Base-by-base conservation (phyloP, 1,140 invertebrate genomes). In the Ruditapes philippinarum region DNA sequence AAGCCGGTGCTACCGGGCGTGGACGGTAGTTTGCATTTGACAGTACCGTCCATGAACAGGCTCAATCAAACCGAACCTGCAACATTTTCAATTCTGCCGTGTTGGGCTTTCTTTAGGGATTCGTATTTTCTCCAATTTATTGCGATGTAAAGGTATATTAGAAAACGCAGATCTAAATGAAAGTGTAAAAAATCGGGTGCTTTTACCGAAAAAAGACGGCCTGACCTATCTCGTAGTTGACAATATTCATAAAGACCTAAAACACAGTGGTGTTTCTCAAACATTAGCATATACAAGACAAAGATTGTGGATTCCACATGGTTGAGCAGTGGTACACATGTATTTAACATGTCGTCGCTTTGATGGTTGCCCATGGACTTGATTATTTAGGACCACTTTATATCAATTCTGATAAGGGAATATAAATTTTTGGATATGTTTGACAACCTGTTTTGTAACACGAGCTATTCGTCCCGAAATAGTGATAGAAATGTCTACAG, bases 341-440 rank as follows among this genome's bases (percentile, higher is more conserved):
- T 86, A 51, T 60, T 0, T 3, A 25, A 45, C 1, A 19, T 81
- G 78, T 82, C 42, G 38, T 0, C 22, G 45, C 11, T 73, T 38
- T 57, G 86, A 81, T 40, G 79, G 65, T 25, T 76, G 78, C 17
- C 78, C 65, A 4, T 81, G 87, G 87, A 28, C 17, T 82, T 12
- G 87, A 89, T 45, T 89, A 82, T 25, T 62, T 89, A 12, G 87
- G 87, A 12, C 79, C 79, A 42, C 25, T 89, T 0, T 60, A 89
- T 89, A 79, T 87, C 1, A 82, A 89, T n/a, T 45, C 49, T 33
- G 45, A n/a, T 22, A 28, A 57, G 38, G 28, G 25, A 85, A 36
- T 45, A 62, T 40, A 89, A 89, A 42, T 49, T 57, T 19, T 89
- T 79, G 68, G 54, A 7, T 89, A 3, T 89, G 80, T 49, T 45